phyloP scores from a whole-genome alignment of 2,888 invertebrate species.

The Agriopis marginaria region DNA sequence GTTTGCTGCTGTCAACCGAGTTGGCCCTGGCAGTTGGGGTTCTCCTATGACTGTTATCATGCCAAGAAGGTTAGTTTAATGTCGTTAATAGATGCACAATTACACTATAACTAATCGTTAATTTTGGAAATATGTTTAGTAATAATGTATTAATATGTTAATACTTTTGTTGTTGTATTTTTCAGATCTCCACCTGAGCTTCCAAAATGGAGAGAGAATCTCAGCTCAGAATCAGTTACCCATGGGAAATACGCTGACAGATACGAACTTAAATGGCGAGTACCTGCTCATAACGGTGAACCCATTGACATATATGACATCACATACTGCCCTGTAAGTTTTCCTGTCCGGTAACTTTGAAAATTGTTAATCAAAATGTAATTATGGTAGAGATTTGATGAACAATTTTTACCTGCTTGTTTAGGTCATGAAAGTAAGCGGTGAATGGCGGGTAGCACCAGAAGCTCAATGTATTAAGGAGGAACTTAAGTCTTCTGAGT shows the following conservation, averaged over 20 bases:
- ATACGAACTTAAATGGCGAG: conserved; percentile 93
- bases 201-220: conserved; percentile 80
- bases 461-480: conserved; percentile 86
- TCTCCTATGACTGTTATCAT: conserved; percentile 89
- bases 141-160: too few species aligned
- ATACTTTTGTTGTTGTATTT: too few species aligned
- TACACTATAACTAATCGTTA: neutral
- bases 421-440: conserved; percentile 89
- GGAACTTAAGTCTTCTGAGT: conserved; percentile 87
- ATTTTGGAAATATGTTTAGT: neutral
- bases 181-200: conserved; percentile 90
- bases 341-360: too few species aligned
- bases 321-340: conserved; percentile 91
- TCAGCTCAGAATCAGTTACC: conserved; percentile 76
- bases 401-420: neutral
- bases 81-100: neutral
- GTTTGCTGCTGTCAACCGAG: conserved; percentile 94
- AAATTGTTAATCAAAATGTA: neutral
- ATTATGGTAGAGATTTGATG: too few species aligned
- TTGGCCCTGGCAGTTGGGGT: conserved; percentile 92
- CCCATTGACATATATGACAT: conserved; percentile 94
- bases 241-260: conserved; percentile 89
- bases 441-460: conserved; percentile 87
- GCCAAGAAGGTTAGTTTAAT: conserved; percentile 85
- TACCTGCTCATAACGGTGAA: conserved; percentile 96